Percentiles rank a stretch among this genome's conserved stretches.
These are phyloP conservation scores for Noturus placidus DNA, from an alignment of 2,113 vertebrate species.

Conservation along the genomic window DNA sequence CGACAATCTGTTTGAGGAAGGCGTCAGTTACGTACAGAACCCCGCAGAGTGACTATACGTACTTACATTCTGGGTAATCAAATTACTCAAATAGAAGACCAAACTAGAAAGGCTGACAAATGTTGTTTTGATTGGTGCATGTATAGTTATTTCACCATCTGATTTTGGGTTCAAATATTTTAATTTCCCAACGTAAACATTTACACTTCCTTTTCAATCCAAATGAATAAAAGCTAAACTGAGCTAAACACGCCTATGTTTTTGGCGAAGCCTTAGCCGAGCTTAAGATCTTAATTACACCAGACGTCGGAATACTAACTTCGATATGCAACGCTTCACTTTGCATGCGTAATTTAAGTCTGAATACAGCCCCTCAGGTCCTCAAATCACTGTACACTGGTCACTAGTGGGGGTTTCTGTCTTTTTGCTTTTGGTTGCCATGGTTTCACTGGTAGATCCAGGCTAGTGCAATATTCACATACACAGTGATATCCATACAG, in stretches of 20 bases:
- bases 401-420: neutral
- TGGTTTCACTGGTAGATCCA: neutral
- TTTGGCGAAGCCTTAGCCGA: neutral
- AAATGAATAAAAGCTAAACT: neutral
- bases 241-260: neutral
- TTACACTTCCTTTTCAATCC: neutral
- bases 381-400: neutral
- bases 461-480: neutral
- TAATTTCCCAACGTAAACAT: neutral
- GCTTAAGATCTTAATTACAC: neutral
- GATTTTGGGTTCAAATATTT: neutral
- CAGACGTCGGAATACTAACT: neutral
- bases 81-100: neutral
- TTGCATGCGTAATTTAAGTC: neutral
- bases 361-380: neutral
- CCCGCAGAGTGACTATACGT: neutral
- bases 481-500: neutral
- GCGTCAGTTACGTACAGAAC: neutral
- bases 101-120: neutral
- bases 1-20: conserved; percentile 1
- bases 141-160: neutral
- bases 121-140: neutral
- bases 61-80: conserved; percentile 6
- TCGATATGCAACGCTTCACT: neutral
- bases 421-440: neutral